Evolutionary conservation across 2,113 vertebrate genomes (phyloP), one percentile per base, ranked within the genome.

Genomic region (Chloebia gouldiae): DNA sequence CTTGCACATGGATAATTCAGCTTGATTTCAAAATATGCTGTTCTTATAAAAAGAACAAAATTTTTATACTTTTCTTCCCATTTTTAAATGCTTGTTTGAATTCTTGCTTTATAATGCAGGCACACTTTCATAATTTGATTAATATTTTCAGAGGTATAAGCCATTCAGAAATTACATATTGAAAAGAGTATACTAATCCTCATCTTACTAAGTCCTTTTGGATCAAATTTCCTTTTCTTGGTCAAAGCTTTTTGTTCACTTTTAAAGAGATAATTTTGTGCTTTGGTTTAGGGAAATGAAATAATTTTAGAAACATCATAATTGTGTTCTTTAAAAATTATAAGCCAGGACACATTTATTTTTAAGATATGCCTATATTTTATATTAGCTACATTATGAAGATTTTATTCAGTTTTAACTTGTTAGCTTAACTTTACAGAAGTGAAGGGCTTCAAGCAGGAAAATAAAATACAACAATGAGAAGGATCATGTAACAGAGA

Each of bases 311-410:
- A 65, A 83, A 65, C 2, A 39, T 44, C 4, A 15, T 44, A 56
- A 49, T 7, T 15, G 0, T 3, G 0, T 76, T 56, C 28, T 53
- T 71, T 30, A 68, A 54, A 70, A 42, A 0, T 0, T 1, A 4
- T n/a, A 61, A 90, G 4, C 4, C 18, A 35, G 10, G 8, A 69
- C 15, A 56, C 2, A 23, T 13, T 8, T 68, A 13, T 68, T 47
- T 87, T 90, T 13, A 37, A 79, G 12, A 49, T 19, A 50, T 28
- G 11, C 7, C 2, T 65, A 35, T n/a, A 66, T 1, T 19, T 69
- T 49, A 37, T 33, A 33, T 44, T 69, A 64, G 4, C 13, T 69
- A 22, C 18, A 37, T 78, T 61, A 60, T 17, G 61, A 66, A 66
- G 6, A 22, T 71, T 89, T 81, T 59, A 51, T 28, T 70, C 4